phyloP scores from a whole-genome alignment of 2,113 vertebrate species.

The Pseudopipra pipra region DNA sequence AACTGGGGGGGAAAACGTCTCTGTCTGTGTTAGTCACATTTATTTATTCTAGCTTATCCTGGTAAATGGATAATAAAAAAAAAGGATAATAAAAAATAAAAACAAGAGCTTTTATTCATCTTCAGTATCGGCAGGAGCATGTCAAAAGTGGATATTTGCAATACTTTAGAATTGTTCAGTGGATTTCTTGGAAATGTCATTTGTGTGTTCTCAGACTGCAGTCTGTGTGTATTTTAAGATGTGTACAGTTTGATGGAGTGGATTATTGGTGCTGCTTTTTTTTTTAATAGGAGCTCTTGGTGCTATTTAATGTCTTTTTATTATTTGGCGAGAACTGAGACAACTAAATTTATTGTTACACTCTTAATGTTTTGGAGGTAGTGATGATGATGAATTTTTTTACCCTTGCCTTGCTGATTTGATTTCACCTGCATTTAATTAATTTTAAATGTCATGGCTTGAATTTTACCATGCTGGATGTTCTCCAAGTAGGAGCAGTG shows the following conservation, averaged over 20 bases:
- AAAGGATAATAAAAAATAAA: no score
- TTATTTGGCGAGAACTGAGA: neutral
- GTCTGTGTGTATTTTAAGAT: neutral
- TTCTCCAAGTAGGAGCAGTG: neutral
- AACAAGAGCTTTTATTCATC: neutral
- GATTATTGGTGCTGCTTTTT: neutral
- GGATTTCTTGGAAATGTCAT: neutral
- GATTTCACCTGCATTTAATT: neutral
- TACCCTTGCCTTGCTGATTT: neutral
- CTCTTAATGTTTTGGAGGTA: neutral
- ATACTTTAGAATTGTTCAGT: neutral
- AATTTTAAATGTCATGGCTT: neutral
- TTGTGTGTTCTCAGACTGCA: neutral
- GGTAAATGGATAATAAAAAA: neutral
- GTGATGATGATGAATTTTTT: neutral
- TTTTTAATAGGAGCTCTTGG: neutral
- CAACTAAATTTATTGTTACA: neutral
- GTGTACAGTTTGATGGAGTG: neutral
- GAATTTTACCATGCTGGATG: neutral
- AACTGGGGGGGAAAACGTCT: rapidly evolving
- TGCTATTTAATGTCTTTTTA: neutral
- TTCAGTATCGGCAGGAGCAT: neutral
- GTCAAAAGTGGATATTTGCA: neutral
- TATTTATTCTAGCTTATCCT: neutral
- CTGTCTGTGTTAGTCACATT: neutral